Evolutionary conservation across 2,888 invertebrate species (phyloP).

Genomic region (Stegana nigrithorax): DNA sequence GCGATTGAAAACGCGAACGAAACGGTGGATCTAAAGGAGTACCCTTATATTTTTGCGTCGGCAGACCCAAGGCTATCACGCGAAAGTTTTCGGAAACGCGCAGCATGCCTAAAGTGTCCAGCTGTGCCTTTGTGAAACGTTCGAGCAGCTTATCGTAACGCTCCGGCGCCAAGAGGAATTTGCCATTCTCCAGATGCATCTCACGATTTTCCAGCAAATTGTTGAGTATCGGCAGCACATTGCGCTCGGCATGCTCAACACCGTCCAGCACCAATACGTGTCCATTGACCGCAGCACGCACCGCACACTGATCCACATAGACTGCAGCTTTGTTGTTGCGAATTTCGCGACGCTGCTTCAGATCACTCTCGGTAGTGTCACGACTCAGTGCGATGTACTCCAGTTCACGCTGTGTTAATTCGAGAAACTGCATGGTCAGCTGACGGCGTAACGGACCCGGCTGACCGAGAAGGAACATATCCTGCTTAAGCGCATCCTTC

Average conservation of each 20-base stretch:
- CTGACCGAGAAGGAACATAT: constrained; percentile 92
- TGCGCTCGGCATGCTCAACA: constrained; percentile 96
- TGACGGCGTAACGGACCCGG: constrained; percentile 85
- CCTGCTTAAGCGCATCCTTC: constrained; percentile 92
- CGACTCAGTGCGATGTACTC: constrained; percentile 94
- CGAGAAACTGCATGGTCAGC: constrained; percentile 88
- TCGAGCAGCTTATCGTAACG: constrained; percentile 90
- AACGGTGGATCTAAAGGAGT: constrained; percentile 96
- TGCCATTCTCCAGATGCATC: constrained; percentile 97
- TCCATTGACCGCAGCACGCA: constrained; percentile 88
- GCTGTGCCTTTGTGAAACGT: constrained; percentile 81
- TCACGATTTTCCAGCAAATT: constrained; percentile 97
- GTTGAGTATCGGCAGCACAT: constrained; percentile 95
- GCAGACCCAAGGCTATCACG: constrained; percentile 91
- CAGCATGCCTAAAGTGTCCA: constrained; percentile 88
- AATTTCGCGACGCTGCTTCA: constrained; percentile 96
- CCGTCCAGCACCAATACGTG: constrained; percentile 92
- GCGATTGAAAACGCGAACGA: constrained; percentile 93
- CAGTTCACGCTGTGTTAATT: constrained; percentile 88
- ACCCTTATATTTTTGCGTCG: constrained; percentile 88
- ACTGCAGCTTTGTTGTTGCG: constrained; percentile 83
- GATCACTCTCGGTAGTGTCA: constrained; percentile 96
- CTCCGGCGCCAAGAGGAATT: constrained; percentile 88
- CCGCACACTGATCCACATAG: constrained; percentile 97
- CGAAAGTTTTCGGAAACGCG: constrained; percentile 93